A percentile compares a stretch with the other conserved stretches of the same genome.
Conservation (phyloP, 2,888 invertebrate species). For the Unio pictorum region DNA sequence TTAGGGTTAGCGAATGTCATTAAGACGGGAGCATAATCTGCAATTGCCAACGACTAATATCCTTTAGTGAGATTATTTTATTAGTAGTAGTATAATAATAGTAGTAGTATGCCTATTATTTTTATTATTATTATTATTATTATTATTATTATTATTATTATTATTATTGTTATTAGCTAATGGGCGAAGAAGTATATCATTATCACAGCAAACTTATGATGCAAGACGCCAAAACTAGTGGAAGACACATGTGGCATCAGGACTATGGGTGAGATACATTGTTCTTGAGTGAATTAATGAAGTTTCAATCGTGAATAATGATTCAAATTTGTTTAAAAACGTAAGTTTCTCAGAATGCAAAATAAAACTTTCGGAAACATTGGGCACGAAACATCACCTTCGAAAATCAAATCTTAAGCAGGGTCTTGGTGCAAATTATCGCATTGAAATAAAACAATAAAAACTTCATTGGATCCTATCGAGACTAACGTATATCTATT, state of each 20-base stretch:
- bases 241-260: slow-evolving; percentile 66
- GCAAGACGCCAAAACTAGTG: slow-evolving; percentile 62
- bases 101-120: not conserved
- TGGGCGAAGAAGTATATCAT: slow-evolving; percentile 66
- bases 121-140: slow-evolving; percentile 17
- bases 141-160: not conserved
- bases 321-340: too few species aligned
- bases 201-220: slow-evolving; percentile 68
- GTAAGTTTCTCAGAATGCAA: slow-evolving; percentile 50
- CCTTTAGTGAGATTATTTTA: not conserved
- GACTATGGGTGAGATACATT: slow-evolving; percentile 22
- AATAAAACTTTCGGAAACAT: not conserved
- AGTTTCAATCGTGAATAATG: too few species aligned
- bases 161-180: slow-evolving; percentile 39
- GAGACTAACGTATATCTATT: too few species aligned
- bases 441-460: too few species aligned
- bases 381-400: not conserved
- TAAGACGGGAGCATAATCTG: too few species aligned
- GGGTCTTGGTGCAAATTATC: not conserved
- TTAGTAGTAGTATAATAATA: too few species aligned
- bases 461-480: too few species aligned
- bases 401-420: not conserved
- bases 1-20: too few species aligned
- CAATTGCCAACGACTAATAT: too few species aligned
- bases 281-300: too few species aligned